Evolutionary conservation across 1,140 invertebrate species (phyloP).

Genomic region (Hestina assimilis): DNA sequence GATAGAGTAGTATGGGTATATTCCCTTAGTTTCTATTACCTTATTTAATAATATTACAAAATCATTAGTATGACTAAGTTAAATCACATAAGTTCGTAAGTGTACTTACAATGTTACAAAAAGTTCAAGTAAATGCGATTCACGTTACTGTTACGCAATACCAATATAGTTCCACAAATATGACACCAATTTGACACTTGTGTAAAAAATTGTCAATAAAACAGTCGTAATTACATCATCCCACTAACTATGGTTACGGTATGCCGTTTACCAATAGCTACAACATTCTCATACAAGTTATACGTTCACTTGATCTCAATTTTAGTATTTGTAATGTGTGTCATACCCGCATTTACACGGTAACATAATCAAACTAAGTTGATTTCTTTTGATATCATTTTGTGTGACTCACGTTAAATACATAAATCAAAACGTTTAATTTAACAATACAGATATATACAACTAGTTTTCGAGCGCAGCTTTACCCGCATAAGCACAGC

Average conservation of each 20-base stretch:
- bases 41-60: not conserved
- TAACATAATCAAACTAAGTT: not conserved
- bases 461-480: too few relatives aligned
- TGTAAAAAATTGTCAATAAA: slow-evolving; percentile 29
- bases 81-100: slow-evolving; percentile 2
- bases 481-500: too few relatives aligned
- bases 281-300: slow-evolving; percentile 24
- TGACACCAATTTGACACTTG: slow-evolving; percentile 48
- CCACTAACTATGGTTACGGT: slow-evolving; percentile 17
- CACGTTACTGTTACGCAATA: slow-evolving; percentile 17
- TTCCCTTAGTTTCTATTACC: not conserved
- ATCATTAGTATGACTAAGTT: not conserved
- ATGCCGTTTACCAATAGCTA: slow-evolving; percentile 14
- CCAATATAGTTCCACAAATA: slow-evolving; percentile 22
- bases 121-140: slow-evolving; percentile 15
- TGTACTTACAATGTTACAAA: slow-evolving; percentile 2
- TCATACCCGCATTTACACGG: not conserved
- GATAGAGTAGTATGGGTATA: too few relatives aligned
- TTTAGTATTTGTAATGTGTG: slow-evolving; percentile 16
- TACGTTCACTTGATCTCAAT: slow-evolving; percentile 26
- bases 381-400: too few relatives aligned
- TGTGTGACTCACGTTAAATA: too few relatives aligned
- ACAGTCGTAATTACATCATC: slow-evolving; percentile 18
- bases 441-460: too few relatives aligned
- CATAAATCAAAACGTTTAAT: too few relatives aligned